phyloP scores from a whole-genome alignment of 2,797 vertebrate species.

The Enteromius radiatus region DNA sequence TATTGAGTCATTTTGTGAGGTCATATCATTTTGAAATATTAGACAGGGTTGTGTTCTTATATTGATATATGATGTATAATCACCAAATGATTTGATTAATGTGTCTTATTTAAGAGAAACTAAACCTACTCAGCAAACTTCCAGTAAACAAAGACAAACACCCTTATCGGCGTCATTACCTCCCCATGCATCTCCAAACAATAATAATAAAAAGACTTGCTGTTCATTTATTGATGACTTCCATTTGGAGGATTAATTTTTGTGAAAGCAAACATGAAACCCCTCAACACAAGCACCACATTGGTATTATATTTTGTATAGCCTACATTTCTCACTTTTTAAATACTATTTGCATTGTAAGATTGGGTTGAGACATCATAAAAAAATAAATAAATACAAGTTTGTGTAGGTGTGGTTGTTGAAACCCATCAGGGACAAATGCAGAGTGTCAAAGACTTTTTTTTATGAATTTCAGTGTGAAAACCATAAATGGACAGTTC shows the following conservation, averaged over 20 bases:
- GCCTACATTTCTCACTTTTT: background rate
- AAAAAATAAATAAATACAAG: background rate
- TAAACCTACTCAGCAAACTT: constrained; percentile 5
- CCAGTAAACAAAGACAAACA: constrained; percentile 59
- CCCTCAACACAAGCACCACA: constrained; percentile 5
- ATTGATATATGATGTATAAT: background rate
- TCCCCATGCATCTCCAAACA: constrained; percentile 53
- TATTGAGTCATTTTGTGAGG: constrained; percentile 26
- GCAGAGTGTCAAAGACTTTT: no score
- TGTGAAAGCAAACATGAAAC: constrained; percentile 23
- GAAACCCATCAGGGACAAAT: background rate
- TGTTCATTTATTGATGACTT: constrained; percentile 29
- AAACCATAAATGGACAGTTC: no score
- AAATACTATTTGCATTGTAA: background rate
- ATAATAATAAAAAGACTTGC: constrained; percentile 49
- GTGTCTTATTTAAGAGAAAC: background rate
- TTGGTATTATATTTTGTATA: background rate
- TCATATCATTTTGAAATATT: constrained; percentile 25
- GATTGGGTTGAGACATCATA: background rate
- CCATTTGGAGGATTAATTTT: constrained; percentile 13
- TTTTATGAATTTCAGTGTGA: no score
- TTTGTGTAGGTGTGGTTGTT: background rate
- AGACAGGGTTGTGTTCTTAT: constrained; percentile 8
- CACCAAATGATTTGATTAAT: constrained; percentile 11
- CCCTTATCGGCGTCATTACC: constrained; percentile 58